A percentile compares a stretch with the other conserved stretches of the same genome.
phyloP scores from a whole-genome alignment of 2,888 invertebrate genomes.

The Melitaea athalia region DNA sequence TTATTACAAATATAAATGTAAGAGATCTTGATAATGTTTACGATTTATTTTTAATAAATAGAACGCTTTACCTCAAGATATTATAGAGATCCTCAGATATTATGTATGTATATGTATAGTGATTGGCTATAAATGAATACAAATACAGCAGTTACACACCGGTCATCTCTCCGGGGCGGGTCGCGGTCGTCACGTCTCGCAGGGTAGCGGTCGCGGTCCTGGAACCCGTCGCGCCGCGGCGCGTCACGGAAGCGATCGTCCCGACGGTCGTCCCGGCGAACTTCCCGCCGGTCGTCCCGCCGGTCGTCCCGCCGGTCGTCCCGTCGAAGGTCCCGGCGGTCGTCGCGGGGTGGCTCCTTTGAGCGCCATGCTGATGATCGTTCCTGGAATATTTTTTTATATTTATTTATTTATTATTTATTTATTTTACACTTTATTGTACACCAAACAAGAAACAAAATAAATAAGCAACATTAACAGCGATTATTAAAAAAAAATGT shows the following conservation, averaged over 20 bases:
- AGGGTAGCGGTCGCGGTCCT: conserved; percentile 49
- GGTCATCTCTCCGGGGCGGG: conserved; percentile 61
- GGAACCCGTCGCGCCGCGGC: conserved; percentile 48
- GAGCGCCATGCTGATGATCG: conserved; percentile 70
- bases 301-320: conserved; percentile 47
- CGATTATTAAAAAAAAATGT: too few species aligned
- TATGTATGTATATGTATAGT: too few species aligned
- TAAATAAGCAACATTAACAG: too few species aligned
- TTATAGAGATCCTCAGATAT: too few species aligned
- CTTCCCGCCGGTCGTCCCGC: conserved; percentile 44
- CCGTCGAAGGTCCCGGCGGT: conserved; percentile 48
- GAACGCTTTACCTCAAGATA: too few species aligned
- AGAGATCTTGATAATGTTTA: too few species aligned
- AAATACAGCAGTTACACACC: conserved; percentile 47
- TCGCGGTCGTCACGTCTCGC: conserved; percentile 51
- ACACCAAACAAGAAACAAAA: too few species aligned
- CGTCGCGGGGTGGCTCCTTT: conserved; percentile 58
- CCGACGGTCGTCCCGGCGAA: conserved; percentile 40
- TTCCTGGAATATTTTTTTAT: conserved; percentile 53
- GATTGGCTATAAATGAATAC: too few species aligned
- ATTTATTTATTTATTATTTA: too few species aligned
- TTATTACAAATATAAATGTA: too few species aligned
- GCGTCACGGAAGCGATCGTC: conserved; percentile 53
- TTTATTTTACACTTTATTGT: too few species aligned
- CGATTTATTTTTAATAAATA: too few species aligned